phyloP scores from a whole-genome alignment of 2,888 invertebrate genomes.

The Torymus auratus region DNA sequence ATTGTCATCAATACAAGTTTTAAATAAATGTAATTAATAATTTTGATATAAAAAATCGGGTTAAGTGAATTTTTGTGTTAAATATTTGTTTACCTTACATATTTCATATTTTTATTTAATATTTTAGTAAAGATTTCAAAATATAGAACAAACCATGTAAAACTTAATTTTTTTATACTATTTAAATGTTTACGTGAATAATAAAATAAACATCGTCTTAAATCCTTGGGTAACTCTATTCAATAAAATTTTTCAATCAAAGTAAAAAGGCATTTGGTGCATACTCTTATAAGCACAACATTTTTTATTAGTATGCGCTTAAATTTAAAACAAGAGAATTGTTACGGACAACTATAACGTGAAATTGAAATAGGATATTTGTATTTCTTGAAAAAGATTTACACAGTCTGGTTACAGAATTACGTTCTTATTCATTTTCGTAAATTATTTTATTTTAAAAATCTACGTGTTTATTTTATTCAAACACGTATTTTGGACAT shows the following conservation, averaged over 20 bases:
- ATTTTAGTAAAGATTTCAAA: no score
- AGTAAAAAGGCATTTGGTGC: constrained; percentile 23
- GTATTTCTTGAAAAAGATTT: constrained; percentile 22
- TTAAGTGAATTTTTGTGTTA: neutral
- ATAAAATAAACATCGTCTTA: neutral
- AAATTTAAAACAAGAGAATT: no score
- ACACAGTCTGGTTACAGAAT: constrained; percentile 36
- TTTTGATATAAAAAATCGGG: neutral
- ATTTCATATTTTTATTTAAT: no score
- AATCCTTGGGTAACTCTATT: neutral
- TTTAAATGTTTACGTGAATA: no score
- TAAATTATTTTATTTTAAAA: constrained; percentile 38
- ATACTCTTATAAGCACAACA: constrained; percentile 19
- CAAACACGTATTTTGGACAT: constrained; percentile 73
- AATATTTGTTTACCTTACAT: no score
- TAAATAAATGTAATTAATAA: no score
- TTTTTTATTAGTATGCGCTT: neutral
- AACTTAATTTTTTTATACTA: no score
- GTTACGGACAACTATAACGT: no score
- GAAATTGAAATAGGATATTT: neutral
- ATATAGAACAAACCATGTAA: no score
- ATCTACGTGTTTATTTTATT: constrained; percentile 55
- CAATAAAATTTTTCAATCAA: constrained; percentile 29
- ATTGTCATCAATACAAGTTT: no score
- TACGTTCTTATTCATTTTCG: constrained; percentile 16